phyloP scores from a whole-genome alignment of 64 coral and sea anemone genomes.

The Porites australiensis region DNA sequence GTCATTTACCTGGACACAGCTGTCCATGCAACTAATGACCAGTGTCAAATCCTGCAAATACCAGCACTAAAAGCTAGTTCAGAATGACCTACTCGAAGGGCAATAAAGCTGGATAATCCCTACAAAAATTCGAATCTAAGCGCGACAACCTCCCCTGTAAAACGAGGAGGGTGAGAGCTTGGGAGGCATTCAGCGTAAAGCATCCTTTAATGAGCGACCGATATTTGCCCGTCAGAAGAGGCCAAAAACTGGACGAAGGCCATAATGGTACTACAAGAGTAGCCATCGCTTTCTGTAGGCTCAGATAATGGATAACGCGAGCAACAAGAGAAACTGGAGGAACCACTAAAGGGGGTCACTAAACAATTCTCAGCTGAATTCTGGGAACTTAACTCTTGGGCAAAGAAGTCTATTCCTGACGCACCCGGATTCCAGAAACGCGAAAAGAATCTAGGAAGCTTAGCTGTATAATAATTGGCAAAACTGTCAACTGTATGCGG shows the following conservation, averaged over 20 bases:
- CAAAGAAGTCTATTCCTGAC: too few relatives aligned
- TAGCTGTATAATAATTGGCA: conserved; percentile 4
- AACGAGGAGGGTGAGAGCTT: not conserved
- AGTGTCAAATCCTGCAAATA: too few relatives aligned
- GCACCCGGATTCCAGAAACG: conserved; percentile 33
- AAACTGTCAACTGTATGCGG: conserved; percentile 26
- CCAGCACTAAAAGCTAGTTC: too few relatives aligned
- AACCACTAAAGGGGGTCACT: too few relatives aligned
- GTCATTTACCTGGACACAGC: not conserved
- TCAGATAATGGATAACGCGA: too few relatives aligned
- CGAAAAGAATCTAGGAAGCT: conserved; percentile 5
- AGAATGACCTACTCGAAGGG: too few relatives aligned
- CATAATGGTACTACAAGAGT: too few relatives aligned
- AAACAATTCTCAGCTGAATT: too few relatives aligned
- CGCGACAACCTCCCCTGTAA: not conserved
- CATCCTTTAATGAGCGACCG: conserved; percentile 3
- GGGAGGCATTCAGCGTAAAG: not conserved
- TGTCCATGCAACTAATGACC: not conserved
- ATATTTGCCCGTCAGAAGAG: not conserved
- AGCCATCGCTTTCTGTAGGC: too few relatives aligned
- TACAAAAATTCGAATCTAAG: not conserved
- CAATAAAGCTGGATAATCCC: too few relatives aligned
- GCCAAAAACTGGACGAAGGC: conserved; percentile 43
- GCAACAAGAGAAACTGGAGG: too few relatives aligned
- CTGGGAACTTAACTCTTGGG: too few relatives aligned